Evolutionary conservation across 2,113 vertebrate species (phyloP).

Genomic region (Antennarius striatus): DNA sequence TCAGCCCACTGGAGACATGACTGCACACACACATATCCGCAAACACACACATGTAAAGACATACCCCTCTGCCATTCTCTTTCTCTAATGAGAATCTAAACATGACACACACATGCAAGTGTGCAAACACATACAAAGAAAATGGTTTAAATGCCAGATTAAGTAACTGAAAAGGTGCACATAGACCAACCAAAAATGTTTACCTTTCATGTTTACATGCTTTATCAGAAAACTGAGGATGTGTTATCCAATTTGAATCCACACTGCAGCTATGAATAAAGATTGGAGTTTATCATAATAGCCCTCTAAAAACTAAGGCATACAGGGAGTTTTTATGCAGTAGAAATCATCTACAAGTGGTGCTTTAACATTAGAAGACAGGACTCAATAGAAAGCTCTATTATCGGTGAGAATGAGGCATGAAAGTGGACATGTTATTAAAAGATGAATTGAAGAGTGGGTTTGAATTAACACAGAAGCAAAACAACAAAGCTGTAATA

Average conservation of each 20-base stretch:
- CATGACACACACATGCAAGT: conserved; percentile 2
- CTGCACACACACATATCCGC: background rate
- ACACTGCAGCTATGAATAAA: conserved; percentile 41
- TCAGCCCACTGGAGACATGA: conserved; percentile 40
- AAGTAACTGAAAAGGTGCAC: conserved; percentile 36
- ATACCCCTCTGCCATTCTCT: conserved; percentile 14
- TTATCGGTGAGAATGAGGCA: too few species aligned
- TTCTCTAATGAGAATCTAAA: conserved; percentile 42
- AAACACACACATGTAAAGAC: background rate
- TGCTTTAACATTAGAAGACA: conserved; percentile 28
- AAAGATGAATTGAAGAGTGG: too few species aligned
- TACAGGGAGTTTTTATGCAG: conserved; percentile 28
- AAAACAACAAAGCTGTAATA: background rate
- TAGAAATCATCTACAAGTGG: conserved; percentile 23
- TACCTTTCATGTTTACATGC: conserved; percentile 9
- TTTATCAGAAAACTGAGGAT: conserved; percentile 12
- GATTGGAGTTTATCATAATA: conserved; percentile 43
- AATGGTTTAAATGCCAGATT: background rate
- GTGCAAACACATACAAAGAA: conserved; percentile 11
- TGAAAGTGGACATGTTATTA: too few species aligned
- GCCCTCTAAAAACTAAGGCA: conserved; percentile 22
- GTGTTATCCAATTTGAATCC: conserved; percentile 17
- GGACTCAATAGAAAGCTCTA: background rate
- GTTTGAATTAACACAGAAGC: too few species aligned
- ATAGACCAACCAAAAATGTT: background rate